phyloP scores from a whole-genome alignment of 1,140 invertebrate species.

The Heliconius nattereri region DNA sequence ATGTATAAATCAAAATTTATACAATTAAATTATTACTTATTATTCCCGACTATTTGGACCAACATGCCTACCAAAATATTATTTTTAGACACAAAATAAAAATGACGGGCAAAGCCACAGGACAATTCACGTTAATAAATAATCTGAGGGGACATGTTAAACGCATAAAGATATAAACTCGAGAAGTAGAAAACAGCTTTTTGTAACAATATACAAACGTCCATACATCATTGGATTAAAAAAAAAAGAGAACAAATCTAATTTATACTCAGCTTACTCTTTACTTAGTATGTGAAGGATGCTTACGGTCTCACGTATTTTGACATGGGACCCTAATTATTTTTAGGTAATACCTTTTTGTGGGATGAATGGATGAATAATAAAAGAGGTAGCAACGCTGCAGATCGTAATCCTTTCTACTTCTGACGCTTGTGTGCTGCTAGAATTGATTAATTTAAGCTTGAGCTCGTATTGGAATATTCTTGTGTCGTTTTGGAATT shows the following conservation, averaged over 20 bases:
- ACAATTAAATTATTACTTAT: not conserved
- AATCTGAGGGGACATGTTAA: conserved; percentile 55
- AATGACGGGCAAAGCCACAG: not conserved
- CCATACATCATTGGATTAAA: conserved; percentile 64
- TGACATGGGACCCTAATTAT: conserved; percentile 75
- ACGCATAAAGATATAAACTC: conserved; percentile 70
- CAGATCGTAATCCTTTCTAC: conserved; percentile 55
- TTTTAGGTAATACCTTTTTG: conserved; percentile 68
- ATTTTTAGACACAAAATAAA: not conserved
- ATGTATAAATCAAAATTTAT: not conserved
- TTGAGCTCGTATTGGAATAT: not conserved
- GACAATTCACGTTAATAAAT: not conserved
- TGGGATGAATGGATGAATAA: conserved; percentile 44
- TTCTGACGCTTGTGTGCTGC: not conserved
- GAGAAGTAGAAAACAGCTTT: conserved; percentile 45
- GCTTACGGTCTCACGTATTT: conserved; percentile 64
- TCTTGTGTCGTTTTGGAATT: not conserved
- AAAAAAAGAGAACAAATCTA: conserved; percentile 51
- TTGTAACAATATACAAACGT: conserved; percentile 49
- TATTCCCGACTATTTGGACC: not conserved
- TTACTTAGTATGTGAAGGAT: conserved; percentile 40
- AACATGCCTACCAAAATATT: not conserved
- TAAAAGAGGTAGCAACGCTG: conserved; percentile 48
- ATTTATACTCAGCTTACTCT: conserved; percentile 31
- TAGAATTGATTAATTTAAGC: conserved; percentile 11